phyloP scores from a whole-genome alignment of 2,113 vertebrate species.

The Microcebus griseorufus region DNA sequence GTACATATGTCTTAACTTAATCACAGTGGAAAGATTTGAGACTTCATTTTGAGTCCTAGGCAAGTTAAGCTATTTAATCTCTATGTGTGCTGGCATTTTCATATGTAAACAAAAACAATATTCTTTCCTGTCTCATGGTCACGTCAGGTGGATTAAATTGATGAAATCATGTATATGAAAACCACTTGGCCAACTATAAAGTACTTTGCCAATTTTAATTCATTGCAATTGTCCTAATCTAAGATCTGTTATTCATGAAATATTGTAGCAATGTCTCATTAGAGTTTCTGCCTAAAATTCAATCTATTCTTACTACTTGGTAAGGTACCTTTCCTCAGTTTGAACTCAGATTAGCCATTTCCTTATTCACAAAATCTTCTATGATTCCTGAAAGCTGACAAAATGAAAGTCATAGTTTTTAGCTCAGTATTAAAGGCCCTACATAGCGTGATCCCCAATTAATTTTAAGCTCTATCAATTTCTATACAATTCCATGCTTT shows the following conservation, averaged over 20 bases:
- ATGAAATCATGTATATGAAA: background rate
- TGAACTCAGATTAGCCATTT: background rate
- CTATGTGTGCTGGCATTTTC: background rate
- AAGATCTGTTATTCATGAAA: background rate
- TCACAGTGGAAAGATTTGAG: background rate
- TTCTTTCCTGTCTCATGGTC: background rate
- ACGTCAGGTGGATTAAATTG: background rate
- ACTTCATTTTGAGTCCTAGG: background rate
- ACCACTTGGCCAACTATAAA: background rate
- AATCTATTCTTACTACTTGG: background rate
- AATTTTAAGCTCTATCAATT: background rate
- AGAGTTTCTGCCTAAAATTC: background rate
- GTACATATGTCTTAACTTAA: background rate
- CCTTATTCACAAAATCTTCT: background rate
- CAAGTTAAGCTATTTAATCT: slow-evolving; percentile 1
- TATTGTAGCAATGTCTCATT: background rate
- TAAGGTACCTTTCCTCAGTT: background rate
- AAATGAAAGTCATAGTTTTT: background rate
- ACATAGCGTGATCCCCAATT: background rate
- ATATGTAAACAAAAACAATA: background rate
- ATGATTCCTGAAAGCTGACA: background rate
- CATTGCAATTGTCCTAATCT: background rate
- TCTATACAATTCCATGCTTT: background rate
- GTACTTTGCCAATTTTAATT: background rate
- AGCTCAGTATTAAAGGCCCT: background rate